Conservation (phyloP, 2,113 vertebrate genomes). For the Eublepharis macularius region DNA sequence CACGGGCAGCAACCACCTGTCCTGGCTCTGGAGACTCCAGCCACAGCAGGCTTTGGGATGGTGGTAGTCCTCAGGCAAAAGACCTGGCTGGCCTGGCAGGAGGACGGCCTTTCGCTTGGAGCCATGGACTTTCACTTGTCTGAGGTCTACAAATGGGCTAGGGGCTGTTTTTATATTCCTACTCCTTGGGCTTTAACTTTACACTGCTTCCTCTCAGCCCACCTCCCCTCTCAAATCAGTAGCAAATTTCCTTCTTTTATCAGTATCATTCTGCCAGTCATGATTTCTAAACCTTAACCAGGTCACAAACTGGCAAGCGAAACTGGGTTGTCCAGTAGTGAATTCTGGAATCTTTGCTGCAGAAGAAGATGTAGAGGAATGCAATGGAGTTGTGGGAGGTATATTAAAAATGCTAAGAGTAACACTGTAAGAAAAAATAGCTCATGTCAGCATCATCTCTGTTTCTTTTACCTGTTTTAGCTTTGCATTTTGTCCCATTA, state of each 20-base stretch:
- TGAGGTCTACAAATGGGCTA: constrained; percentile 28
- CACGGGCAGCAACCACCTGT: neutral
- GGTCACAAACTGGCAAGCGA: neutral
- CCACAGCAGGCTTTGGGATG: neutral
- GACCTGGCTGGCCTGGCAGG: neutral
- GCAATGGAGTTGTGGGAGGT: too few species aligned
- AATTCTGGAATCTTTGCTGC: neutral
- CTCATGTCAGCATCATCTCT: neutral
- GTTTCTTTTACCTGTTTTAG: constrained; percentile 25
- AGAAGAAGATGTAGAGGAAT: neutral
- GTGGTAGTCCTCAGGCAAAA: constrained; percentile 16
- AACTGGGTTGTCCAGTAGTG: neutral
- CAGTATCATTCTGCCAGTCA: neutral
- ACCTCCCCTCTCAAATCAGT: neutral
- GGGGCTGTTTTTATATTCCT: too few species aligned
- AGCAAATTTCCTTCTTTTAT: neutral
- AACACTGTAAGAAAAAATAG: neutral
- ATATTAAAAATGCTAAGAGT: neutral
- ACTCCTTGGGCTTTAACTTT: neutral
- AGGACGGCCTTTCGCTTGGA: neutral
- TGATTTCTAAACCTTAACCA: neutral
- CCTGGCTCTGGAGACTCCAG: neutral
- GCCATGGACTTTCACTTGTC: constrained; percentile 30
- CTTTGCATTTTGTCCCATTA: constrained; percentile 38
- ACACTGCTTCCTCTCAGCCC: neutral